Percentiles rank a stretch among this genome's conserved stretches.
phyloP scores from a whole-genome alignment of 2,113 vertebrate species.

The Leptodactylus fuscus region DNA sequence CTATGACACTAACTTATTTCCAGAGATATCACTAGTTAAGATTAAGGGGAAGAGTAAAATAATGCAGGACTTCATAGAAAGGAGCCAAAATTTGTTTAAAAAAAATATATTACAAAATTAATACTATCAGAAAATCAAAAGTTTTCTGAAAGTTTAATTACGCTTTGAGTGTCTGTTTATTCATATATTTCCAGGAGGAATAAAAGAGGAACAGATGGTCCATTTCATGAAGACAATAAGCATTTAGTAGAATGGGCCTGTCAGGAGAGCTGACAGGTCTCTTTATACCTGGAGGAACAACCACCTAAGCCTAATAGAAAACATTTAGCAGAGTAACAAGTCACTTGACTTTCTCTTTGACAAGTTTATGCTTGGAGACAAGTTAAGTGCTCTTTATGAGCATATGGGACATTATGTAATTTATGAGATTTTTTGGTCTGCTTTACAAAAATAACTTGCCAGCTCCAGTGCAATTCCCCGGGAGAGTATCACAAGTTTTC shows the following conservation, averaged over 20 bases:
- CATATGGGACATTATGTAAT: conserved; percentile 20
- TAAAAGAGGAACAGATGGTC: not conserved
- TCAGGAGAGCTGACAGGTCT: not conserved
- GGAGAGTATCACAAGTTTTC: conserved; percentile 41
- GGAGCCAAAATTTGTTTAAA: no score
- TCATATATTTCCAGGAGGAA: no score
- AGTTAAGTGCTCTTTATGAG: conserved; percentile 17
- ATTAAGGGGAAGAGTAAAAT: no score
- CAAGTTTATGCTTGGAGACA: conserved; percentile 18
- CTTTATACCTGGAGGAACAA: not conserved
- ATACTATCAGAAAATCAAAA: no score
- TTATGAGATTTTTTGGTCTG: not conserved
- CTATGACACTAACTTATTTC: no score
- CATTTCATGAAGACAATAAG: not conserved
- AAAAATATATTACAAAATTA: no score
- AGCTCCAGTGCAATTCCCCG: conserved; percentile 32
- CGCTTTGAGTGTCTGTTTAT: no score
- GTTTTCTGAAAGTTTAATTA: no score
- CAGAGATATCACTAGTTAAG: no score
- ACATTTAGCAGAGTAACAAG: not conserved
- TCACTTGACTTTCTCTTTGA: conserved; percentile 23
- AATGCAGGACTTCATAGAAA: no score
- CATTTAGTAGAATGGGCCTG: not conserved
- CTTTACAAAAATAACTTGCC: conserved; percentile 44
- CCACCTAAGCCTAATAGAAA: not conserved